A percentile compares a stretch with the other conserved stretches of the same genome.
These are phyloP conservation scores for Temnothorax nylanderi DNA, from an alignment of 1,140 invertebrate species.

Conservation along the genomic window DNA sequence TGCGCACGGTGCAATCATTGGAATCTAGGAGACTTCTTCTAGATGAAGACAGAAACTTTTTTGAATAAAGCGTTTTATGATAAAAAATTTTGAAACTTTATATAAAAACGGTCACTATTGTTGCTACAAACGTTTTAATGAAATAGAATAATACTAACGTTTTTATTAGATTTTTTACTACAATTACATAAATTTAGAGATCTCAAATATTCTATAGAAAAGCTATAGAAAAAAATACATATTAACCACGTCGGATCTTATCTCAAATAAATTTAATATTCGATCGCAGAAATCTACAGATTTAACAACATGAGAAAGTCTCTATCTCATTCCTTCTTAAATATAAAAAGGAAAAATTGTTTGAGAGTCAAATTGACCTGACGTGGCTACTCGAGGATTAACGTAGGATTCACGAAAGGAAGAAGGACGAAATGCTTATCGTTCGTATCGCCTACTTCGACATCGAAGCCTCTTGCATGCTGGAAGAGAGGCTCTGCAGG, in stretches of 20 bases:
- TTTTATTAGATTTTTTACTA: background rate
- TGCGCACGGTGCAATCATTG: background rate
- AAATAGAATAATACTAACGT: background rate
- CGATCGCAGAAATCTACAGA: background rate
- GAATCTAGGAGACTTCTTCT: background rate
- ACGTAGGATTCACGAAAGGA: background rate
- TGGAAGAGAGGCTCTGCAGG: slow-evolving; percentile 57
- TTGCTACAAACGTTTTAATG: background rate
- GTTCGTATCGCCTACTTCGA: slow-evolving; percentile 74
- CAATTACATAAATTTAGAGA: background rate
- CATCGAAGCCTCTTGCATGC: slow-evolving; percentile 65
- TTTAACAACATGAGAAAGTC: background rate
- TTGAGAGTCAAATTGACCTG: background rate
- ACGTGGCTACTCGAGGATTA: background rate
- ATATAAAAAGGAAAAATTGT: background rate
- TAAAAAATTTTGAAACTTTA: background rate
- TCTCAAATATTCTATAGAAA: background rate
- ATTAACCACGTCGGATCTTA: background rate
- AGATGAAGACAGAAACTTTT: background rate
- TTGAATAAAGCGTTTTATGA: background rate
- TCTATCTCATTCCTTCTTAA: no score
- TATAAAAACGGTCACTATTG: background rate
- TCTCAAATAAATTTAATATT: background rate
- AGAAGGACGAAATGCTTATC: slow-evolving; percentile 69
- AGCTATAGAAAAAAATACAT: background rate